Evolutionary conservation across 2,797 vertebrate genomes (phyloP).

Genomic region (Hybognathus amarus): DNA sequence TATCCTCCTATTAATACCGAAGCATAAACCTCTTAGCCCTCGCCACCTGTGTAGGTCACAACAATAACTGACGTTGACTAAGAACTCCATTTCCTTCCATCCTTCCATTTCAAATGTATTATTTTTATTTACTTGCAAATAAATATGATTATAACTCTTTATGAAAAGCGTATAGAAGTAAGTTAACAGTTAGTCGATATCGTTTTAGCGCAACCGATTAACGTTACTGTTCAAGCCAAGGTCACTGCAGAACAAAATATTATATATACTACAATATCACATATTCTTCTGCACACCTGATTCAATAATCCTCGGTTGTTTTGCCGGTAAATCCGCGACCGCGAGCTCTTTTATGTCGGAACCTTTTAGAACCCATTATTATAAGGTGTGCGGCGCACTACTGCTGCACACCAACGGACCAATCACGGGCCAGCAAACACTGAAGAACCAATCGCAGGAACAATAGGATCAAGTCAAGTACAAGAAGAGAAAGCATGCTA

Average conservation of each 20-base stretch:
- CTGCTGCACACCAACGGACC: slow-evolving; percentile 1
- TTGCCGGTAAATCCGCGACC: slow-evolving; percentile 54
- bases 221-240: neutral
- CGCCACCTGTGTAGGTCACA: neutral
- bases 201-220: neutral
- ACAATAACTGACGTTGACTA: neutral
- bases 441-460: slow-evolving; percentile 11
- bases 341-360: slow-evolving; percentile 37
- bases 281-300: slow-evolving; percentile 50
- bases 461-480: slow-evolving; percentile 17
- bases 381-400: neutral
- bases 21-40: slow-evolving; percentile 19
- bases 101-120: neutral
- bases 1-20: slow-evolving; percentile 12
- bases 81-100: no score
- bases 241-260: neutral
- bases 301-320: slow-evolving; percentile 59
- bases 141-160: neutral
- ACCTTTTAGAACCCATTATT: slow-evolving; percentile 61
- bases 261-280: no score
- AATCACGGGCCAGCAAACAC: neutral
- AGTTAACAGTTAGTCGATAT: neutral
- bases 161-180: neutral
- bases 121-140: neutral
- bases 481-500: neutral